These are phyloP conservation scores for Ptilonorhynchus violaceus DNA, from an alignment of 2,113 vertebrate genomes.

Conservation along the genomic window DNA sequence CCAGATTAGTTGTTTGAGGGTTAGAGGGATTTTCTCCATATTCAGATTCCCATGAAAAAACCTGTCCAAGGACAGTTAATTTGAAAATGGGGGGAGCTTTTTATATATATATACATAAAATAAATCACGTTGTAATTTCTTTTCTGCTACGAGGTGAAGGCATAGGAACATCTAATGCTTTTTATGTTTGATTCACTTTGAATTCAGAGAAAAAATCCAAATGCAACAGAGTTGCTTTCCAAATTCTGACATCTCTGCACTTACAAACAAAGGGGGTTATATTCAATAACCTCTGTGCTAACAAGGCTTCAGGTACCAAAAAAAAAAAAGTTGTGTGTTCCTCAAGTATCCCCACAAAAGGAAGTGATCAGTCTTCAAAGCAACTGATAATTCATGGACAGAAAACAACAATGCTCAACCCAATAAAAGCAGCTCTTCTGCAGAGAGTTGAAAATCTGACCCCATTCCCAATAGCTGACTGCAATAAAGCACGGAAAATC, in stretches of 20 bases:
- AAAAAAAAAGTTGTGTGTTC: not conserved
- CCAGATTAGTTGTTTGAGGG: not conserved
- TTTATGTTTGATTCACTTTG: not conserved
- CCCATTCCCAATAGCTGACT: not conserved
- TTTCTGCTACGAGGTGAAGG: not conserved
- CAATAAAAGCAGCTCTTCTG: constrained; percentile 29
- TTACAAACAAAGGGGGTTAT: not conserved
- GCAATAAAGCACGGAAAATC: constrained; percentile 13
- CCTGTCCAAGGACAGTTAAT: not conserved
- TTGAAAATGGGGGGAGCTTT: not conserved
- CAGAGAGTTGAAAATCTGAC: not conserved
- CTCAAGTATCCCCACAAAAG: not conserved
- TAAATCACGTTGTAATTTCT: not conserved
- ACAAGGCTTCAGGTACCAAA: not conserved
- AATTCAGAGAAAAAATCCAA: not conserved
- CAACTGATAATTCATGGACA: constrained; percentile 40
- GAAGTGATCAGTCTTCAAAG: constrained; percentile 40
- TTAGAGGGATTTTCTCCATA: not conserved
- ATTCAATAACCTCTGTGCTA: not conserved
- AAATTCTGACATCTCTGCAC: not conserved
- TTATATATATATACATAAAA: not conserved
- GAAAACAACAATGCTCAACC: constrained; percentile 24
- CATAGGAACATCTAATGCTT: not conserved
- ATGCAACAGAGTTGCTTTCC: not conserved
- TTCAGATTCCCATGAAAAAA: not conserved